Percentiles rank a stretch among this genome's conserved stretches.
These are phyloP conservation scores for Sarcophaga caerulescens DNA, from an alignment of 2,888 invertebrate species.

Conservation along the genomic window DNA sequence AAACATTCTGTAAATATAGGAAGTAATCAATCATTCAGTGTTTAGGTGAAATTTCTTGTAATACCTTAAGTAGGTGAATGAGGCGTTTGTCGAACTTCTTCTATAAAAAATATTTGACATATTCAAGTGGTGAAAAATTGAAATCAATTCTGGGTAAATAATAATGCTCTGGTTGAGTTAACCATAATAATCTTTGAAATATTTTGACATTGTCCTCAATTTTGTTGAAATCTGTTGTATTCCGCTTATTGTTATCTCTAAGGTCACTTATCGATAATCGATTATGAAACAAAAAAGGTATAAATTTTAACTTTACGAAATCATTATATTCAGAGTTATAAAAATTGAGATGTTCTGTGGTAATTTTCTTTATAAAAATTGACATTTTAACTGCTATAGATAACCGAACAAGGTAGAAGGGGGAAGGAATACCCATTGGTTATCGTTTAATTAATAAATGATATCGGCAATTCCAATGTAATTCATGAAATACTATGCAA, in stretches of 20 bases:
- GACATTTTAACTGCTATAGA: too few species aligned
- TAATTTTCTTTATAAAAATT: not conserved
- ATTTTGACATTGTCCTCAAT: constrained; percentile 40
- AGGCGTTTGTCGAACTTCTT: too few species aligned
- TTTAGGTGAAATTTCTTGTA: too few species aligned
- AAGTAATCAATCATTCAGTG: too few species aligned
- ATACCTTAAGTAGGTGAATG: too few species aligned
- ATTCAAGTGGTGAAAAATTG: too few species aligned
- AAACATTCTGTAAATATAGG: too few species aligned
- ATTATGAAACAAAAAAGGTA: constrained; percentile 25
- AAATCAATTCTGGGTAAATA: too few species aligned
- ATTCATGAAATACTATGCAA: constrained; percentile 6
- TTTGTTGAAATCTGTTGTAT: not conserved
- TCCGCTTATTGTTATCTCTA: constrained; percentile 21
- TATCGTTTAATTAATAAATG: constrained; percentile 42
- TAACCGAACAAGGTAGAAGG: not conserved
- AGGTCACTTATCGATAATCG: constrained; percentile 21
- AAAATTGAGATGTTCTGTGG: not conserved
- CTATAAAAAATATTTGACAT: too few species aligned
- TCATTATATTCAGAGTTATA: too few species aligned
- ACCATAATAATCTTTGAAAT: not conserved
- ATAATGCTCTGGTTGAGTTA: too few species aligned
- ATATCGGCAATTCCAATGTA: constrained; percentile 54
- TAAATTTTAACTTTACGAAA: not conserved
- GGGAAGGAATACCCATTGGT: not conserved